Percentiles rank a stretch among this genome's conserved stretches.
phyloP scores from a whole-genome alignment of 2,113 vertebrate genomes.

The Neogale vison region DNA sequence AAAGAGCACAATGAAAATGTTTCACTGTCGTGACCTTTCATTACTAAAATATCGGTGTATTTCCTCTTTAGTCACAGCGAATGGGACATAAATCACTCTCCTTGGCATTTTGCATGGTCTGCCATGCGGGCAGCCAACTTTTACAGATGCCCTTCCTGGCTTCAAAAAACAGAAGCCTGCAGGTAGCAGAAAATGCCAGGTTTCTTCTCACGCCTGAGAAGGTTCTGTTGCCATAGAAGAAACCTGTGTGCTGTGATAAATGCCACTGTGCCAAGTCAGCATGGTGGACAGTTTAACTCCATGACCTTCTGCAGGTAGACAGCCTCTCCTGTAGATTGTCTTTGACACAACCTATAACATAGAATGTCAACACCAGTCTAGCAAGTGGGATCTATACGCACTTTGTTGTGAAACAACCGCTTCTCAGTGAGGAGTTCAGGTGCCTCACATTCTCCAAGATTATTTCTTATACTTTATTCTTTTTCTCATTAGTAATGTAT shows the following conservation, averaged over 20 bases:
- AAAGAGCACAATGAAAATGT: neutral
- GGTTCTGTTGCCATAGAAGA: conserved; percentile 58
- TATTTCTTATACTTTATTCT: conserved; percentile 50
- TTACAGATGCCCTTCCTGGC: conserved; percentile 79
- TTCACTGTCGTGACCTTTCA: conserved; percentile 63
- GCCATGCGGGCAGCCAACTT: conserved; percentile 68
- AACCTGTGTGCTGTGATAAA: conserved; percentile 64
- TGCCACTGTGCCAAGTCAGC: conserved; percentile 73
- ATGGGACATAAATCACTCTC: conserved; percentile 76
- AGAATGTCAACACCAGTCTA: conserved; percentile 57
- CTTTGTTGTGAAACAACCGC: conserved; percentile 58
- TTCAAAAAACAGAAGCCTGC: conserved; percentile 62
- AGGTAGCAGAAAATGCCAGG: conserved; percentile 73
- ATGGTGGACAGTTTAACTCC: conserved; percentile 73
- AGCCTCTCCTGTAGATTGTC: conserved; percentile 55
- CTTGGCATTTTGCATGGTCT: conserved; percentile 69
- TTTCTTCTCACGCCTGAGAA: conserved; percentile 71
- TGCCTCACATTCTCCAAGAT: neutral
- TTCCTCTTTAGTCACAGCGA: conserved; percentile 55
- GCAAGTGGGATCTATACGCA: conserved; percentile 54
- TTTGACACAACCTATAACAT: conserved; percentile 74
- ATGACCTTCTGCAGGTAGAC: conserved; percentile 76
- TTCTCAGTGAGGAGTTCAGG: conserved; percentile 17
- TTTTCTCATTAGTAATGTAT: neutral
- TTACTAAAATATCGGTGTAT: conserved; percentile 38